Percentiles rank a stretch among this genome's conserved stretches.
phyloP scores from a whole-genome alignment of 2,113 vertebrate genomes.

The Podilymbus podiceps region DNA sequence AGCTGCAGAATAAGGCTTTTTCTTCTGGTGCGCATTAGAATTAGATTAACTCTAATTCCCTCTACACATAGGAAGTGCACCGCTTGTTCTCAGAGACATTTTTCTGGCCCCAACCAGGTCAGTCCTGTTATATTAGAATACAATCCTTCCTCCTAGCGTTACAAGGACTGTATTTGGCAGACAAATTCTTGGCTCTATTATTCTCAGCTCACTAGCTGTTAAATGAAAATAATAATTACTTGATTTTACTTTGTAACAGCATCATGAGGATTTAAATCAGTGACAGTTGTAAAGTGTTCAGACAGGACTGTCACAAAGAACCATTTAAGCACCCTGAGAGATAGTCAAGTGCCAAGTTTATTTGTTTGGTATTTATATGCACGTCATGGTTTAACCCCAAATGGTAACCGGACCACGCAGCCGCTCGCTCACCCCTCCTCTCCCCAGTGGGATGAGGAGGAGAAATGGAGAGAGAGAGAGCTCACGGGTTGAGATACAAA shows the following conservation, averaged over 20 bases:
- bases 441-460: too few species aligned
- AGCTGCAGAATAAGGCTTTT: background rate
- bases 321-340: background rate
- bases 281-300: background rate
- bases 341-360: background rate
- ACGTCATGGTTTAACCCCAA: too few species aligned
- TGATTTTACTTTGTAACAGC: background rate
- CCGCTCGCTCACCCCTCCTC: too few species aligned
- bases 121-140: background rate
- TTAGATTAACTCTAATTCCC: background rate
- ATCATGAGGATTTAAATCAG: background rate
- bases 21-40: background rate
- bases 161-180: background rate
- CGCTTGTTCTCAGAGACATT: background rate
- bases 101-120: background rate
- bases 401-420: too few species aligned
- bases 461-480: too few species aligned
- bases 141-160: background rate
- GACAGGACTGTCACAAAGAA: background rate
- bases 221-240: background rate
- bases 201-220: background rate
- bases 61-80: background rate
- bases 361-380: background rate
- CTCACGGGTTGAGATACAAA: too few species aligned
- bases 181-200: background rate